phyloP scores from a whole-genome alignment of 2,797 vertebrate species.

The Anas bernieri region DNA sequence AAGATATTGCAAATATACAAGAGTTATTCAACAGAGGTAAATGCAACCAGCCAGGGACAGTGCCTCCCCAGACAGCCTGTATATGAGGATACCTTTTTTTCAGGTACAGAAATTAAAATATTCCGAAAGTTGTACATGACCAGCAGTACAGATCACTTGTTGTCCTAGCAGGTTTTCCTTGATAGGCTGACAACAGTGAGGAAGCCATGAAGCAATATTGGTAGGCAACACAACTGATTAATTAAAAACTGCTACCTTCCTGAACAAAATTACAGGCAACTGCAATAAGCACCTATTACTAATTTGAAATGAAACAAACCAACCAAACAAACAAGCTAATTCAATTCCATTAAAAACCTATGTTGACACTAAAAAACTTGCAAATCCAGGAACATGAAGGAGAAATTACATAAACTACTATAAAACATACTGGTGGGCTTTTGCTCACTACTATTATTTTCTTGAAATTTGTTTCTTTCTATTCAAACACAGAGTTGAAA shows the following conservation, averaged over 20 bases:
- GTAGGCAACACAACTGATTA: not conserved
- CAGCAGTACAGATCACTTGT: not conserved
- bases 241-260: not conserved
- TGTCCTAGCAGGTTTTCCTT: not conserved
- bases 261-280: not conserved
- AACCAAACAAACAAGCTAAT: not conserved
- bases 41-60: not conserved
- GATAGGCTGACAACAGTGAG: not conserved
- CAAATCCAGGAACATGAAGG: not conserved
- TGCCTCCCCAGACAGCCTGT: not conserved
- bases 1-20: not conserved
- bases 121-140: not conserved
- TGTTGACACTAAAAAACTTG: not conserved
- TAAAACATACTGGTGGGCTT: not conserved
- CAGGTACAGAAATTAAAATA: not conserved
- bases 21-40: not conserved
- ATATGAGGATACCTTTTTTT: not conserved
- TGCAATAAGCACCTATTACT: not conserved
- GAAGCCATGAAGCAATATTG: not conserved
- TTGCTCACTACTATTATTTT: not conserved
- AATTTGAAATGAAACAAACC: not conserved
- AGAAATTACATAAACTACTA: not conserved
- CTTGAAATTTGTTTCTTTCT: not conserved
- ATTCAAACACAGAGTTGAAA: not conserved
- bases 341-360: not conserved